A percentile compares a stretch with the other conserved stretches of the same genome.
phyloP scores from a whole-genome alignment of 2,888 invertebrate genomes.

The Aphrophora alni region DNA sequence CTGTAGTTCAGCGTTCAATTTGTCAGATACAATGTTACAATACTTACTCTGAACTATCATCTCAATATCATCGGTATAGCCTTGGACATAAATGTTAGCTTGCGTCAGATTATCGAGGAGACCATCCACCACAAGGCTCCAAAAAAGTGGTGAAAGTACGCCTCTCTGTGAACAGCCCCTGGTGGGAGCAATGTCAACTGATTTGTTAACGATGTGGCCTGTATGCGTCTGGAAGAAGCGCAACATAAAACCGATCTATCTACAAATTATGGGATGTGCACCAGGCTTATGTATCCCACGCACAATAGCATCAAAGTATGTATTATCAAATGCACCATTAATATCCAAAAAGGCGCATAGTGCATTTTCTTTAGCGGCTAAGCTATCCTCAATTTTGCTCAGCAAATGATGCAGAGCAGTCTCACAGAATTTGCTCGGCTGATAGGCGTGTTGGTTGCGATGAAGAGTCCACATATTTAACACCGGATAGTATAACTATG shows the following conservation, averaged over 20 bases:
- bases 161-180: no score
- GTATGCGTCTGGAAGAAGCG: not conserved
- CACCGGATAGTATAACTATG: no score
- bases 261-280: not conserved
- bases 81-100: no score
- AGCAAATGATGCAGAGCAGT: conserved; percentile 26
- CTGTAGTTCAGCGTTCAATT: no score
- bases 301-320: not conserved
- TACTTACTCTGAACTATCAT: no score
- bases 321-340: conserved; percentile 33
- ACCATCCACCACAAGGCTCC: no score
- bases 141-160: conserved; percentile 52
- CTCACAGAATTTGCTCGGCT: conserved; percentile 27
- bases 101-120: no score
- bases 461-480: no score
- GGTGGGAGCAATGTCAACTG: not conserved
- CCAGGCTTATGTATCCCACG: not conserved
- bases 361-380: not conserved
- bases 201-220: not conserved
- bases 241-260: conserved; percentile 20
- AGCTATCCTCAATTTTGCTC: conserved; percentile 11
- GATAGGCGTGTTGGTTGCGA: no score
- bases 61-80: no score
- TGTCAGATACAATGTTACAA: no score
- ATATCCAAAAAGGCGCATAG: conserved; percentile 37